Evolutionary conservation across 2,113 vertebrate genomes (phyloP).

Genomic region (Grammomys surdaster): DNA sequence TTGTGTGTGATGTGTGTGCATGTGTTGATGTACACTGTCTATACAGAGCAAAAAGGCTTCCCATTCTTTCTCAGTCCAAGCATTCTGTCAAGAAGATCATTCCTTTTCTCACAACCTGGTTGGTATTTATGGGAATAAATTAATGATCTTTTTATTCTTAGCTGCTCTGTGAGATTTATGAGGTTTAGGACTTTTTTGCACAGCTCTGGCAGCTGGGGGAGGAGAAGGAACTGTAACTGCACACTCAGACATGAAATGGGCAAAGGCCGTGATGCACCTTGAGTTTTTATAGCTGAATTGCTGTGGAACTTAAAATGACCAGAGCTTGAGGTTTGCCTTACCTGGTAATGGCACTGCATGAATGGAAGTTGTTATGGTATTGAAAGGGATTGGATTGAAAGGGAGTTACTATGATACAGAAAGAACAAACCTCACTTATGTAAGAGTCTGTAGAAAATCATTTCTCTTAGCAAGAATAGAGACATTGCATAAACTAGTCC

Average conservation of each 20-base stretch:
- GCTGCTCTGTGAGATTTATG: slow-evolving; percentile 33
- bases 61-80: background rate
- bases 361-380: background rate
- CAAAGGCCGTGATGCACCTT: background rate
- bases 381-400: background rate
- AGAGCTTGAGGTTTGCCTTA: background rate
- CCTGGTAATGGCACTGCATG: background rate
- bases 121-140: slow-evolving; percentile 33
- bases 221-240: slow-evolving; percentile 21
- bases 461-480: slow-evolving; percentile 34
- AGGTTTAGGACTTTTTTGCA: slow-evolving; percentile 49
- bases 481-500: background rate
- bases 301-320: slow-evolving; percentile 32
- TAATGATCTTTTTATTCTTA: slow-evolving; percentile 33
- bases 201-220: background rate
- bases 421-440: background rate
- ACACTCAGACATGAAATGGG: background rate
- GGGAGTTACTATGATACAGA: background rate
- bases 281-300: slow-evolving; percentile 22
- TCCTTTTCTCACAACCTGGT: background rate
- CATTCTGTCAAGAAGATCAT: slow-evolving; percentile 9
- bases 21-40: background rate
- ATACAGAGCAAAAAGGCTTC: background rate
- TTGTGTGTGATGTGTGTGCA: background rate
- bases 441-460: background rate